Evolutionary conservation across 2,888 invertebrate species (phyloP).

Genomic region (Drosophila borborema): DNA sequence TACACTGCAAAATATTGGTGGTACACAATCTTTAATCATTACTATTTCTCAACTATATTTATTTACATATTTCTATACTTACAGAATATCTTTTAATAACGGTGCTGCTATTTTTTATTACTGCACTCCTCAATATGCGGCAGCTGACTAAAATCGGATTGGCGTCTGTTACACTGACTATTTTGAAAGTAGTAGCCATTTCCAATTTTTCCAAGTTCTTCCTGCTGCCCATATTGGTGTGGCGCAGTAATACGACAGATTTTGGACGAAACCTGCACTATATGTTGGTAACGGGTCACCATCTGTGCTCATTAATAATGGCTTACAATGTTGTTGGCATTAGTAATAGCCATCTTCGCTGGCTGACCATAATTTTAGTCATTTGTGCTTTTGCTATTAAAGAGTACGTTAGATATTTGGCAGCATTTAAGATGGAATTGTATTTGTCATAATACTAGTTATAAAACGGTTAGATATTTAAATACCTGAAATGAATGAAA

Average conservation of each 20-base stretch:
- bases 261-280: constrained; percentile 86
- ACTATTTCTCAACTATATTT: background rate
- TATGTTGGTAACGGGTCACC: constrained; percentile 88
- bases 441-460: constrained; percentile 37
- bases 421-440: constrained; percentile 63
- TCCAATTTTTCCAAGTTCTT: constrained; percentile 88
- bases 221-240: constrained; percentile 88
- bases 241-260: constrained; percentile 86
- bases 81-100: constrained; percentile 76
- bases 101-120: constrained; percentile 58
- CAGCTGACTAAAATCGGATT: constrained; percentile 44
- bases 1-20: constrained; percentile 85
- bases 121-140: constrained; percentile 38
- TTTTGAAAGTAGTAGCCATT: constrained; percentile 87
- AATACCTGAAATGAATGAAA: background rate
- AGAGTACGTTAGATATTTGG: constrained; percentile 71
- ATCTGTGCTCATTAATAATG: constrained; percentile 87
- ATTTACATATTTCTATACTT: constrained; percentile 6
- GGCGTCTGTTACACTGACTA: constrained; percentile 57
- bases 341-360: constrained; percentile 50
- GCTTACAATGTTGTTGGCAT: constrained; percentile 86
- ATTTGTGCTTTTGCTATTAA: constrained; percentile 75
- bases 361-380: constrained; percentile 67
- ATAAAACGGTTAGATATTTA: background rate
- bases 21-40: constrained; percentile 36